Evolutionary conservation across 2,888 invertebrate species (phyloP).

Genomic region (Salticus scenicus): DNA sequence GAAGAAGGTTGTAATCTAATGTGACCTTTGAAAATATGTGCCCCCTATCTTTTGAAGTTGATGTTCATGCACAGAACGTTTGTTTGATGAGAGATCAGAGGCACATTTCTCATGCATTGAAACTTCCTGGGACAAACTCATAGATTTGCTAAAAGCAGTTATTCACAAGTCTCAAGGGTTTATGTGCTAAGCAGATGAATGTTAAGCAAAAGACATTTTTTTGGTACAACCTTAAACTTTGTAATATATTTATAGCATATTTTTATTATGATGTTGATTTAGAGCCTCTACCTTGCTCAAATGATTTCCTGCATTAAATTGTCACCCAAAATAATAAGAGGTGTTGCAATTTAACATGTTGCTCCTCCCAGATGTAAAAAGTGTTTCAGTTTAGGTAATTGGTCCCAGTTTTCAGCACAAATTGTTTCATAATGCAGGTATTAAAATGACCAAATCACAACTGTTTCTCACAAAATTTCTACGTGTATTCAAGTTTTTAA

Average conservation of each 20-base stretch:
- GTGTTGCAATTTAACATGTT: slow-evolving; percentile 62
- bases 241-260: slow-evolving; percentile 71
- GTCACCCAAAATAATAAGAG: slow-evolving; percentile 53
- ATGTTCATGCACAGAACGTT: slow-evolving; percentile 60
- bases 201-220: slow-evolving; percentile 68
- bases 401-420: slow-evolving; percentile 69
- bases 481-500: slow-evolving; percentile 68
- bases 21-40: slow-evolving; percentile 59
- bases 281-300: slow-evolving; percentile 69
- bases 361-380: slow-evolving; percentile 61
- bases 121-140: slow-evolving; percentile 48
- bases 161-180: slow-evolving; percentile 47
- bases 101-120: slow-evolving; percentile 48
- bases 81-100: slow-evolving; percentile 55
- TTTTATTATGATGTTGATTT: slow-evolving; percentile 71
- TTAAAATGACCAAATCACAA: slow-evolving; percentile 66
- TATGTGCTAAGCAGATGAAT: slow-evolving; percentile 57
- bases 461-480: slow-evolving; percentile 69
- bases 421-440: slow-evolving; percentile 69
- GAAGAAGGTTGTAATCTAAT: slow-evolving; percentile 57
- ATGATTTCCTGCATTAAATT: slow-evolving; percentile 58
- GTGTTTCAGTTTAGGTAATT: slow-evolving; percentile 63
- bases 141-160: slow-evolving; percentile 38
- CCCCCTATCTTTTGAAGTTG: slow-evolving; percentile 52
- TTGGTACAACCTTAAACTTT: slow-evolving; percentile 70